phyloP scores from a whole-genome alignment of 1,140 invertebrate species.

The Octopus bimaculoides region DNA sequence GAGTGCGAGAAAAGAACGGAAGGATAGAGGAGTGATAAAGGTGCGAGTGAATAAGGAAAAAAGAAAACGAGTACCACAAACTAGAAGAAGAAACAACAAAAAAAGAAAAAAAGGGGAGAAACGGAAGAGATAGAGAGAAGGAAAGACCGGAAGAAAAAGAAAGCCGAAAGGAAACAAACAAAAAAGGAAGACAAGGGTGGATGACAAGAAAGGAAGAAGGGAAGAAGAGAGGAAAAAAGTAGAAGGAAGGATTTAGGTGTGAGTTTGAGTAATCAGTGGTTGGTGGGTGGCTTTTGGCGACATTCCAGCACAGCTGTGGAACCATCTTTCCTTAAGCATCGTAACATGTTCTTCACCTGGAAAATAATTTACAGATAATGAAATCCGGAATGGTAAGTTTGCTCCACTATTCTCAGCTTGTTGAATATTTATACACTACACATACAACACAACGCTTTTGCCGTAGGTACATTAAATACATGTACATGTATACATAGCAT shows the following conservation, averaged over 20 bases:
- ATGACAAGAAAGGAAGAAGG: not conserved
- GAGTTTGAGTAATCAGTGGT: no score
- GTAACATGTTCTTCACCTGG: no score
- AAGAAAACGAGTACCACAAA: conserved; percentile 3
- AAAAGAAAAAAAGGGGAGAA: conserved; percentile 6
- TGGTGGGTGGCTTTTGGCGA: no score
- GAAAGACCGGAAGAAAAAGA: not conserved
- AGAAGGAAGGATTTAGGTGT: not conserved
- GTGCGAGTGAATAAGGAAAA: not conserved
- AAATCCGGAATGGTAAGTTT: no score
- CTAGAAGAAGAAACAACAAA: not conserved
- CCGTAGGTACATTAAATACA: no score
- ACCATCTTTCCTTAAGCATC: no score
- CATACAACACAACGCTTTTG: no score
- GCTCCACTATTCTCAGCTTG: no score
- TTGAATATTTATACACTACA: no score
- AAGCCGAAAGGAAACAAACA: conserved; percentile 7
- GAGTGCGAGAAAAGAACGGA: not conserved
- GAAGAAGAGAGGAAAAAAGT: not conserved
- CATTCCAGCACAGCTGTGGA: no score
- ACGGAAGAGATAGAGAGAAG: not conserved
- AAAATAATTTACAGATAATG: no score
- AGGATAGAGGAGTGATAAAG: not conserved
- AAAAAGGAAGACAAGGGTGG: not conserved
- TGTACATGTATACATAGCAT: no score